Evolutionary conservation across 1,140 invertebrate genomes (phyloP).

Genomic region (Aphidius ervi): DNA sequence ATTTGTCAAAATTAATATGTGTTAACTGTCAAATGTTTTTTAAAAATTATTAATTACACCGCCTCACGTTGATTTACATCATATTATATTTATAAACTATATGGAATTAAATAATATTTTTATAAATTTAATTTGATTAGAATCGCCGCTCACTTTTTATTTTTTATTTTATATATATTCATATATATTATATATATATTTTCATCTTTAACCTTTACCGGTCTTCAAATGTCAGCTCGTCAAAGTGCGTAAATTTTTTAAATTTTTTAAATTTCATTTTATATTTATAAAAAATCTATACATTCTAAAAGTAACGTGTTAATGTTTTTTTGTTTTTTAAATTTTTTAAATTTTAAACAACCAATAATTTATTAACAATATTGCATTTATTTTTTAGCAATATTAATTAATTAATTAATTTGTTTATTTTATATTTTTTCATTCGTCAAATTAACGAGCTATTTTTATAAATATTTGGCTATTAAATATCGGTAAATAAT

Average conservation of each 20-base stretch:
- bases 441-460: conserved; percentile 4
- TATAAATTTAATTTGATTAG: conserved; percentile 8
- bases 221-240: conserved; percentile 20
- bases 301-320: conserved; percentile 19
- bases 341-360: background rate
- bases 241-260: conserved; percentile 6
- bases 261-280: conserved; percentile 1
- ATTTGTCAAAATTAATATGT: too few relatives aligned
- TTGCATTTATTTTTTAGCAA: conserved; percentile 6
- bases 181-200: conserved; percentile 3
- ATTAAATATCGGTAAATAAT: background rate
- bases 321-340: conserved; percentile 1
- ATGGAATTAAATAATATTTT: conserved; percentile 13
- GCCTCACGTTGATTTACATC: too few relatives aligned
- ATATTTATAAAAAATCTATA: conserved; percentile 21
- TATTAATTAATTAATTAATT: background rate
- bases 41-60: conserved; percentile 1
- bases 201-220: background rate
- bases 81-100: conserved; percentile 3
- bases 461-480: conserved; percentile 1
- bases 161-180: conserved; percentile 11
- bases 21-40: too few relatives aligned
- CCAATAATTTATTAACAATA: conserved; percentile 5
- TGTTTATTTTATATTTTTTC: too few relatives aligned
- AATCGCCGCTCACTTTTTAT: conserved; percentile 6